A percentile compares a stretch with the other conserved stretches of the same genome.
phyloP scores from a whole-genome alignment of 2,797 vertebrate species.

The Onychomys arenicola region DNA sequence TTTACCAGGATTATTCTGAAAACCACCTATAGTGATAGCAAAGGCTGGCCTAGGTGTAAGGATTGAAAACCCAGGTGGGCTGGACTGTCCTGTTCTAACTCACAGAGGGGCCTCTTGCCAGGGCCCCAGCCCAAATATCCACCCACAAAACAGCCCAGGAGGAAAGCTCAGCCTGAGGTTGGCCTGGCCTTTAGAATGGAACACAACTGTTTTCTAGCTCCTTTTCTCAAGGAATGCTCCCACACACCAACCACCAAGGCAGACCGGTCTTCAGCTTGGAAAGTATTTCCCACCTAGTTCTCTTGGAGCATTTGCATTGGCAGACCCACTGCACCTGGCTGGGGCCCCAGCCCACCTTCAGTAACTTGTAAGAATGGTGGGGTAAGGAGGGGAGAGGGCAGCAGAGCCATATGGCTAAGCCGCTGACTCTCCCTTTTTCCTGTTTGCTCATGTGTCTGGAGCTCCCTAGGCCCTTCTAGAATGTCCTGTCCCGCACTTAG shows the following conservation, averaged over 20 bases:
- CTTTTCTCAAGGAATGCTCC: background rate
- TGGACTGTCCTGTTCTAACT: background rate
- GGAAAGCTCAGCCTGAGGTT: background rate
- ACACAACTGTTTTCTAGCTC: background rate
- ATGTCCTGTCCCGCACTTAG: conserved; percentile 55
- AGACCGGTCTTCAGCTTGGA: background rate
- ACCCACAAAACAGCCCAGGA: background rate
- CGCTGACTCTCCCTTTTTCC: background rate
- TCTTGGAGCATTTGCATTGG: fast-evolving
- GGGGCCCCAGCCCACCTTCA: background rate
- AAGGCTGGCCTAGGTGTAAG: background rate
- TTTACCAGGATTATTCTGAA: background rate
- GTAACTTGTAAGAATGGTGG: background rate
- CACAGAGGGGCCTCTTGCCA: background rate
- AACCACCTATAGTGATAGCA: fast-evolving
- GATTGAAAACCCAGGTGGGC: background rate
- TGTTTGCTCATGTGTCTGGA: conserved; percentile 43
- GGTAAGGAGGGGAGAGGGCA: too few relatives aligned
- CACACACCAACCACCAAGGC: background rate
- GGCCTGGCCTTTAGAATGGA: background rate
- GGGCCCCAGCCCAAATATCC: background rate
- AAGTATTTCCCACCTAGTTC: background rate
- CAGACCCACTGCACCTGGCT: background rate
- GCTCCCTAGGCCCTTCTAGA: conserved; percentile 49
- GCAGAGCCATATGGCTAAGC: background rate